Conservation (phyloP, 2,797 vertebrate species). For the Carapus acus region DNA sequence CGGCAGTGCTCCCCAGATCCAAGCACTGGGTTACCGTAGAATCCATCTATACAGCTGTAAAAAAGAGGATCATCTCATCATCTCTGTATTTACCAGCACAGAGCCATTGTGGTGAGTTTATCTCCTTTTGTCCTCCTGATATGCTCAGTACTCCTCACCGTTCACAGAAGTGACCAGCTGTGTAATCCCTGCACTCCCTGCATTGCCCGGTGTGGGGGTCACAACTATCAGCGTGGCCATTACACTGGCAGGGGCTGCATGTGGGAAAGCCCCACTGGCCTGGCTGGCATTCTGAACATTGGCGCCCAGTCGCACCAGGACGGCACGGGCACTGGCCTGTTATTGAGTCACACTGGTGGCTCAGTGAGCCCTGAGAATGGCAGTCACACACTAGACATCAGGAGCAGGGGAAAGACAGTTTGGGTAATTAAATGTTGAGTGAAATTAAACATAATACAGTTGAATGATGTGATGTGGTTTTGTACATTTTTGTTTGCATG, state of each 20-base stretch:
- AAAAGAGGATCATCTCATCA: background rate
- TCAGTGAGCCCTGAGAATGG: slow-evolving; percentile 72
- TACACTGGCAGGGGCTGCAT: slow-evolving; percentile 80
- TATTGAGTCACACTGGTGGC: slow-evolving; percentile 70
- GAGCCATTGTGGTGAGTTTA: background rate
- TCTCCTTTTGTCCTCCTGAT: background rate
- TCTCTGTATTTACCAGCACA: background rate
- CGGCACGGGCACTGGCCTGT: slow-evolving; percentile 80
- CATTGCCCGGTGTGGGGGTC: slow-evolving; percentile 70
- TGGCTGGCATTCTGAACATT: slow-evolving; percentile 76
- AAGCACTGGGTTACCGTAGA: slow-evolving; percentile 80
- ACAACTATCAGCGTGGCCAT: slow-evolving; percentile 74
- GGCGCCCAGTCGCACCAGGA: slow-evolving; percentile 63
- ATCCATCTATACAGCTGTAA: slow-evolving; percentile 76
- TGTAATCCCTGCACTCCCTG: slow-evolving; percentile 68
- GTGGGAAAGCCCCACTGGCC: slow-evolving; percentile 78
- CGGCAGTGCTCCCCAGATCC: slow-evolving; percentile 82
- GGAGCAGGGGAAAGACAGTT: background rate
- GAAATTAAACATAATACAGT: background rate
- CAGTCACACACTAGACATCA: slow-evolving; percentile 75
- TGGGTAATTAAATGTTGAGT: background rate
- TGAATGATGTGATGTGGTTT: too few relatives aligned
- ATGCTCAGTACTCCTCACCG: slow-evolving; percentile 55
- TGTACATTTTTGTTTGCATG: too few relatives aligned
- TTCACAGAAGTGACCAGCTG: slow-evolving; percentile 73